Evolutionary conservation across 2,113 vertebrate species (phyloP).

Genomic region (Dipodomys ordii): DNA sequence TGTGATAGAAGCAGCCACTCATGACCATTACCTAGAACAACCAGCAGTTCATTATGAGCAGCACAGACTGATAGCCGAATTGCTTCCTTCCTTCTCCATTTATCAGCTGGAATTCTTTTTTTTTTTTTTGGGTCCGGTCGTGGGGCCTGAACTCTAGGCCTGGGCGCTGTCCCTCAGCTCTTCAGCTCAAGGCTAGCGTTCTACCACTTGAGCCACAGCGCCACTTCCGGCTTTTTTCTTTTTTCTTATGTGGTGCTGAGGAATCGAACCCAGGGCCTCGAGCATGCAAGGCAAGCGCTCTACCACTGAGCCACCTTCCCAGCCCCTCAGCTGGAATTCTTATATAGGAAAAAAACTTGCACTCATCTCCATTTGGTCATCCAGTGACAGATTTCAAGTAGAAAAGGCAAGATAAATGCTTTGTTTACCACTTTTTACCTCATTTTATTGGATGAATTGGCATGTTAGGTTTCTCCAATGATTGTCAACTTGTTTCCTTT

Average conservation of each 20-base stretch:
- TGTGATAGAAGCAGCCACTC: not conserved
- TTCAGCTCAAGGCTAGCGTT: too few relatives aligned
- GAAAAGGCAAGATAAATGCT: not conserved
- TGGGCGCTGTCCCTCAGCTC: too few relatives aligned
- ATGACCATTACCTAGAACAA: not conserved
- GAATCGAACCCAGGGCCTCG: too few relatives aligned
- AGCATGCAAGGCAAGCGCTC: too few relatives aligned
- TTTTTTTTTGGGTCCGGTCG: too few relatives aligned
- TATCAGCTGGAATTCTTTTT: not conserved
- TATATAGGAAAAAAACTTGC: not conserved
- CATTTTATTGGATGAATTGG: not conserved
- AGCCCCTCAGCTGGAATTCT: not conserved
- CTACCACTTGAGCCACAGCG: too few relatives aligned
- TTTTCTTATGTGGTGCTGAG: too few relatives aligned
- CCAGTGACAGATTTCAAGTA: not conserved
- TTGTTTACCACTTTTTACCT: not conserved
- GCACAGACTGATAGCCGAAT: not conserved
- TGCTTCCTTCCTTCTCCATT: not conserved
- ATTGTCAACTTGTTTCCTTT: not conserved
- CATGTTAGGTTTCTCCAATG: not conserved
- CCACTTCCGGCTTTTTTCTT: too few relatives aligned
- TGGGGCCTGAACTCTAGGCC: too few relatives aligned
- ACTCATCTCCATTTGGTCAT: not conserved
- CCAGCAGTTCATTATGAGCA: too few relatives aligned
- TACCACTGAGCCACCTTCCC: too few relatives aligned